Conservation (phyloP, 2,888 invertebrate species). For the Philonicus albiceps region DNA sequence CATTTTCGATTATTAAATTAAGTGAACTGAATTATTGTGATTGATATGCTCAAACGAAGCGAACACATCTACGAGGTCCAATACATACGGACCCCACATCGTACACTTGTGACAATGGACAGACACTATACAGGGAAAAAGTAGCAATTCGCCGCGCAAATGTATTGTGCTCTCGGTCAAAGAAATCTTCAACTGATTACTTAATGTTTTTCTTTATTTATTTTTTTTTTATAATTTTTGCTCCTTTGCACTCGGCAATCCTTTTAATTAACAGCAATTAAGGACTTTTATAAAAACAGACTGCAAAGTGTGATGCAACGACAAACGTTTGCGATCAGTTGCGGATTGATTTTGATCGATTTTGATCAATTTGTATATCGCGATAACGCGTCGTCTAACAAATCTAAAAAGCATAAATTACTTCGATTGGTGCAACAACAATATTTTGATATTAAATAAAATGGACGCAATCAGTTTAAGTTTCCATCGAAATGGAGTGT, state of each 20-base stretch:
- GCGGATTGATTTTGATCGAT: background rate
- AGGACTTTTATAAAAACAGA: background rate
- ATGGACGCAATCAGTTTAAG: background rate
- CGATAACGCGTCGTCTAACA: background rate
- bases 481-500: background rate
- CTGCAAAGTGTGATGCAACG: background rate
- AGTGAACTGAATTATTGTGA: conserved; percentile 62
- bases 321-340: background rate
- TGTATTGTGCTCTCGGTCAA: conserved; percentile 28
- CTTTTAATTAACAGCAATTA: conserved; percentile 16
- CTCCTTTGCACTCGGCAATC: background rate
- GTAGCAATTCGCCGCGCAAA: background rate
- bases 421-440: background rate
- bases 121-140: background rate
- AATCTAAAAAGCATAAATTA: background rate
- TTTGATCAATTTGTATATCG: background rate
- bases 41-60: conserved; percentile 52
- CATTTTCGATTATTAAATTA: conserved; percentile 58
- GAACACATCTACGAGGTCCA: conserved; percentile 10
- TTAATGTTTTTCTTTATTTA: background rate
- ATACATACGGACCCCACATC: background rate
- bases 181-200: background rate
- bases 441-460: background rate
- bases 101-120: background rate
- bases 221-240: background rate